phyloP scores from a whole-genome alignment of 2,113 vertebrate species.

The Rhabdomys dilectus region DNA sequence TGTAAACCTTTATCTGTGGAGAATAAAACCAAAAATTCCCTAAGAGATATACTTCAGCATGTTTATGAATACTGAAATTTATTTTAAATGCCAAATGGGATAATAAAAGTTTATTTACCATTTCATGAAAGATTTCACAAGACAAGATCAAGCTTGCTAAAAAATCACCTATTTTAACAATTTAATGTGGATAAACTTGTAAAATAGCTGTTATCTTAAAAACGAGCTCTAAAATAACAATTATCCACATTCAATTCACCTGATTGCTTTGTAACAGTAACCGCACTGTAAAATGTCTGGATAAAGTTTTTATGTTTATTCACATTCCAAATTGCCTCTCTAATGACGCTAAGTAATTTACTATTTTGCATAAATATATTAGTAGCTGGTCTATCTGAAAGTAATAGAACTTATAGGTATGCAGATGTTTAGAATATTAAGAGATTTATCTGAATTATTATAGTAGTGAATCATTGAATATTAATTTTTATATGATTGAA shows the following conservation, averaged over 20 bases:
- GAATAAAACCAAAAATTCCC: conserved; percentile 24
- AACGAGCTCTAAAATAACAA: background rate
- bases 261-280: background rate
- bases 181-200: background rate
- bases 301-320: background rate
- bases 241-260: background rate
- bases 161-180: background rate
- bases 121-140: background rate
- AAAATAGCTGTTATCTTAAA: conserved; percentile 38
- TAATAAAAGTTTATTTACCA: conserved; percentile 7
- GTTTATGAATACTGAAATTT: background rate
- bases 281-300: background rate
- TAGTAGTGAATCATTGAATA: background rate
- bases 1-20: background rate
- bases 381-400: background rate
- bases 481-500: conserved; percentile 22
- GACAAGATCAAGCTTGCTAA: background rate
- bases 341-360: background rate
- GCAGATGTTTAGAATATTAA: background rate
- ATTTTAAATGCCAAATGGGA: background rate
- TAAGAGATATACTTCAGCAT: background rate
- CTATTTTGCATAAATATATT: background rate
- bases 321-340: background rate
- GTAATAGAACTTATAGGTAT: background rate
- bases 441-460: background rate